Percentiles rank a stretch among this genome's conserved stretches.
Evolutionary conservation across 2,888 invertebrate genomes (phyloP).

Genomic region (Polydesmus complanatus): DNA sequence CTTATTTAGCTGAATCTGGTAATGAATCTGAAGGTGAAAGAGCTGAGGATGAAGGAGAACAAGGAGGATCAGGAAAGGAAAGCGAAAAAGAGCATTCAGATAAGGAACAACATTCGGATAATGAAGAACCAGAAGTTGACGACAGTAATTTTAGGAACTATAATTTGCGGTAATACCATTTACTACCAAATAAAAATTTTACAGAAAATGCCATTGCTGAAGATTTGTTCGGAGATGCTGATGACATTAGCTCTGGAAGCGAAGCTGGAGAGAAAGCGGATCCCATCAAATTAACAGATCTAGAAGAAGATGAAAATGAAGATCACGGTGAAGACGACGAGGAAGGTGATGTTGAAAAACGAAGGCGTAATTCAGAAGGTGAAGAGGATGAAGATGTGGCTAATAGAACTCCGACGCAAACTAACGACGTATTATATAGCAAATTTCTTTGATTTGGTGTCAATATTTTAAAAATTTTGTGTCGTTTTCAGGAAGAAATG

Average conservation of each 20-base stretch:
- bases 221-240: slow-evolving; percentile 82
- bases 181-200: background rate
- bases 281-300: too few species aligned
- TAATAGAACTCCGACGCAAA: background rate
- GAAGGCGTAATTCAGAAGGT: slow-evolving; percentile 46
- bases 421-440: background rate
- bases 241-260: slow-evolving; percentile 80
- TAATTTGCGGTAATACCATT: background rate
- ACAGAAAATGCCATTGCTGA: slow-evolving; percentile 50
- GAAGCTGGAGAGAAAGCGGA: slow-evolving; percentile 39
- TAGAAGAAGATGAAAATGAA: slow-evolving; percentile 30
- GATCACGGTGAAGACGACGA: slow-evolving; percentile 25
- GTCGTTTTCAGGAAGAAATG: slow-evolving; percentile 27
- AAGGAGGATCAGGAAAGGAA: background rate
- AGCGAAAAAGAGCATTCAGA: slow-evolving; percentile 1
- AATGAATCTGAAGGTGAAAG: background rate
- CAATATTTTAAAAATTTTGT: too few species aligned
- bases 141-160: background rate
- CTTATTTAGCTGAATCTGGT: too few species aligned
- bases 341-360: slow-evolving; percentile 29
- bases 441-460: too few species aligned
- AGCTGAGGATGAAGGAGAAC: background rate
- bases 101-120: slow-evolving; percentile 2
- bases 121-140: background rate
- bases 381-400: slow-evolving; percentile 14